Evolutionary conservation across 2,113 vertebrate genomes (phyloP).

Genomic region (Phylloscopus trochilus): DNA sequence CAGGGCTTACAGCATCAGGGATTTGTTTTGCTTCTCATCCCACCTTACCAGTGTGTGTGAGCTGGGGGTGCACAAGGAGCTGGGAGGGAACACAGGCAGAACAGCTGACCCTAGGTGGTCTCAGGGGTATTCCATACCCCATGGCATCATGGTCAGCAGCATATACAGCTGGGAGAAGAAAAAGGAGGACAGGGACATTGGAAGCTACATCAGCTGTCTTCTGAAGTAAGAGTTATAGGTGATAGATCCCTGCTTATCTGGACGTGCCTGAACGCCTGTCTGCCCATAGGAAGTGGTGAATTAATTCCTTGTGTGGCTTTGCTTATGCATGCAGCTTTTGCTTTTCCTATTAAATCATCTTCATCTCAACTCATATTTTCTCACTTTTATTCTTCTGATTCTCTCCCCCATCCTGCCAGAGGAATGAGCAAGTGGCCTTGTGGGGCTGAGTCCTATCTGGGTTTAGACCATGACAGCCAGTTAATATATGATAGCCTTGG

Average conservation of each 20-base stretch:
- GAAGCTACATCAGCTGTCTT: not conserved
- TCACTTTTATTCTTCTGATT: not conserved
- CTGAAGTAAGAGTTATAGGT: not conserved
- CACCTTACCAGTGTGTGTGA: not conserved
- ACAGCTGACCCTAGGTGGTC: not conserved
- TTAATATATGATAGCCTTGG: not conserved
- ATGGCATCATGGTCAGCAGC: not conserved
- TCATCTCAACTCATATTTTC: not conserved
- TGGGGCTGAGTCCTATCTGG: not conserved
- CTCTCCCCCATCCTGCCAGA: not conserved
- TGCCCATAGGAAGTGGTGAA: not conserved
- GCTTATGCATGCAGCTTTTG: not conserved
- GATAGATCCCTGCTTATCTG: not conserved
- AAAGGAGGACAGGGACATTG: not conserved
- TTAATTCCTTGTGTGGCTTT: not conserved
- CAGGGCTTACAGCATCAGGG: not conserved
- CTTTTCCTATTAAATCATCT: not conserved
- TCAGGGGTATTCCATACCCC: not conserved
- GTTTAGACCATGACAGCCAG: not conserved
- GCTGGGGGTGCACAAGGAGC: not conserved
- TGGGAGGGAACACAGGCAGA: not conserved
- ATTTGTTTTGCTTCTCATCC: not conserved
- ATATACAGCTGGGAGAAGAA: not conserved
- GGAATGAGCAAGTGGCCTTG: not conserved
- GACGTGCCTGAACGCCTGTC: not conserved